phyloP scores from a whole-genome alignment of 2,888 invertebrate genomes.

The Thymelicus sylvestris region DNA sequence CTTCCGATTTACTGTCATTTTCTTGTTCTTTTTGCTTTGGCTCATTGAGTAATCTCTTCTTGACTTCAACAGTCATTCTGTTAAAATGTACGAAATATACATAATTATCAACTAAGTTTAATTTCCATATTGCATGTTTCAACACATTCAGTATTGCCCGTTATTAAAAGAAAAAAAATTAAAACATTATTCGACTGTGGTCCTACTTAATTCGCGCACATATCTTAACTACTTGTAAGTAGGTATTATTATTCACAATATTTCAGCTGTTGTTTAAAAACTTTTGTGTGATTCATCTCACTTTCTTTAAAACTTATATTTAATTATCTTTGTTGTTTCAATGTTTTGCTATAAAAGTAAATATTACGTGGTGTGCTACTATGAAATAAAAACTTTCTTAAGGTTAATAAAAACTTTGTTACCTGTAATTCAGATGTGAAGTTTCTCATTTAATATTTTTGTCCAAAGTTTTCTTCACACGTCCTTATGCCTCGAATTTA shows the following conservation, averaged over 20 bases:
- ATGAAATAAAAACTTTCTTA: too few relatives aligned
- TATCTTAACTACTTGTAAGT: too few relatives aligned
- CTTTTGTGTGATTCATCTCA: too few relatives aligned
- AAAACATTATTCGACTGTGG: too few relatives aligned
- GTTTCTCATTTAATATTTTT: background rate
- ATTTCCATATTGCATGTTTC: background rate
- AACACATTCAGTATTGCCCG: background rate
- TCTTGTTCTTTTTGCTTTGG: slow-evolving; percentile 32
- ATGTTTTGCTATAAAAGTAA: too few relatives aligned
- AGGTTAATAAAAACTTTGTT: background rate
- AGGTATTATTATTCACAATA: too few relatives aligned
- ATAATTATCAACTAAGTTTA: background rate
- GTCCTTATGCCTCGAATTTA: slow-evolving; percentile 56
- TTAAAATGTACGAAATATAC: background rate
- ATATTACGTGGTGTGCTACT: too few relatives aligned
- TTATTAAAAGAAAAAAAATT: background rate
- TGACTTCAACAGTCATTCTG: slow-evolving; percentile 54
- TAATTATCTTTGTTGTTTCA: too few relatives aligned
- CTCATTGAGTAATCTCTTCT: slow-evolving; percentile 40
- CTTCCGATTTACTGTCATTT: slow-evolving; percentile 29
- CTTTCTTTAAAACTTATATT: too few relatives aligned
- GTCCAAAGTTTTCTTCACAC: slow-evolving; percentile 43
- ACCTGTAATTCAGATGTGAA: background rate
- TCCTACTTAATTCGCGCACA: too few relatives aligned
- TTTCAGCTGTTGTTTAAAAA: too few relatives aligned